Percentiles rank a stretch among this genome's conserved stretches.
phyloP scores from a whole-genome alignment of 2,113 vertebrate species.

The Phoxinus phoxinus region DNA sequence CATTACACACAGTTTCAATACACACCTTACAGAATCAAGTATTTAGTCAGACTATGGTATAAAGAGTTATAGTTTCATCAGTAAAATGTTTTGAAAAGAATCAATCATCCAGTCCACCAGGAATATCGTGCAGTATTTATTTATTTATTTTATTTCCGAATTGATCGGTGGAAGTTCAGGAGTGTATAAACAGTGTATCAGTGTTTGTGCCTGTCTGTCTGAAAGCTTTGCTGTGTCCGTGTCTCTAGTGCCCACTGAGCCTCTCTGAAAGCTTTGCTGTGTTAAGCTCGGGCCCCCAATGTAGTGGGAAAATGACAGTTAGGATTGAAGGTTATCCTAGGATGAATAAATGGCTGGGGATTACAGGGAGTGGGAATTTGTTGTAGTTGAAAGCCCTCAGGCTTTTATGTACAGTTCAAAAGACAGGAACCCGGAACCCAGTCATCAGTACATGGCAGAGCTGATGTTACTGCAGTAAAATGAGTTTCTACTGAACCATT shows the following conservation, averaged over 20 bases:
- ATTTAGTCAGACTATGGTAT: not conserved
- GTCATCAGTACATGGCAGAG: not conserved
- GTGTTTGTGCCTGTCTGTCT: conserved; percentile 2
- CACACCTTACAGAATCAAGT: not conserved
- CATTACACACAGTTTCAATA: not conserved
- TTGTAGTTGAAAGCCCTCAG: conserved; percentile 26
- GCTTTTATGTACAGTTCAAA: conserved; percentile 19
- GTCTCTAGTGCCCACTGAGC: not conserved
- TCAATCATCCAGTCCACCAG: not conserved
- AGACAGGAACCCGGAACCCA: not conserved
- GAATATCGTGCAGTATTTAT: not conserved
- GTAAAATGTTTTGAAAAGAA: conserved; percentile 1
- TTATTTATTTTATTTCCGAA: not conserved
- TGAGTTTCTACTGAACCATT: not conserved
- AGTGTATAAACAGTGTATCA: not conserved
- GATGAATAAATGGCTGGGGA: conserved; percentile 46
- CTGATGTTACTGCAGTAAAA: not conserved
- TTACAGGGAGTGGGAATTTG: conserved; percentile 46
- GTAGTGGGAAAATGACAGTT: conserved; percentile 47
- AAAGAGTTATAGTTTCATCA: not conserved
- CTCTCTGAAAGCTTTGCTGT: conserved; percentile 29
- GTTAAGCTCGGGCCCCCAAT: conserved; percentile 34
- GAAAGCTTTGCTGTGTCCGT: conserved; percentile 14
- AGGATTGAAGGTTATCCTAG: conserved; percentile 54
- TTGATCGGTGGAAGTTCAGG: not conserved